phyloP scores from a whole-genome alignment of 2,888 invertebrate species.

The Eretmocerus hayati region DNA sequence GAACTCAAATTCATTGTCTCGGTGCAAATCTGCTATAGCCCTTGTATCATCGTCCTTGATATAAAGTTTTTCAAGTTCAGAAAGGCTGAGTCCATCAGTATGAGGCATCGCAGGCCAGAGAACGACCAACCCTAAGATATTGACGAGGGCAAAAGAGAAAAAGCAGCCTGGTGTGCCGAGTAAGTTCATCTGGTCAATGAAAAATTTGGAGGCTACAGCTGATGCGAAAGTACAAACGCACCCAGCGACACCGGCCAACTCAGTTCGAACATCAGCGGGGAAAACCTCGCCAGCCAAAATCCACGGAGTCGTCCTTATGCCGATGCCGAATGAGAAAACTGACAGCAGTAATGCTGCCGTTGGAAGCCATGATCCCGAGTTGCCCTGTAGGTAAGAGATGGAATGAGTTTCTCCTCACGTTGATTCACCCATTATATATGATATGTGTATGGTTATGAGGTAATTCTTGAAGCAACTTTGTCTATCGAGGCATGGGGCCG shows the following conservation, averaged over 20 bases:
- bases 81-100: conserved; percentile 70
- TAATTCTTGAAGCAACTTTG: background rate
- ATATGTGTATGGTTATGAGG: no score
- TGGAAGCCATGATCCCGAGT: conserved; percentile 2
- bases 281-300: conserved; percentile 8
- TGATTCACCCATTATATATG: no score
- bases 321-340: background rate
- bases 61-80: conserved; percentile 65
- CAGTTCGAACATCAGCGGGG: conserved; percentile 2
- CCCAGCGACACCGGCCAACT: conserved; percentile 1
- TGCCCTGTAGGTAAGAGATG: background rate
- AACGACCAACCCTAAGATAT: conserved; percentile 56
- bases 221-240: conserved; percentile 1
- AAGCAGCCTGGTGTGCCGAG: conserved; percentile 59
- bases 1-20: no score
- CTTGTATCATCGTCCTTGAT: no score
- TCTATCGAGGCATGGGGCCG: no score
- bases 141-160: conserved; percentile 59
- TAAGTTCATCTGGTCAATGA: background rate
- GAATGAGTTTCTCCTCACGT: no score
- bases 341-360: background rate
- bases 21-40: no score
- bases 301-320: conserved; percentile 10
- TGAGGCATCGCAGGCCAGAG: conserved; percentile 69
- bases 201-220: conserved; percentile 1